Base-by-base conservation (phyloP, 92 coral and sea anemone species). In the Zoanthus solanderi region DNA sequence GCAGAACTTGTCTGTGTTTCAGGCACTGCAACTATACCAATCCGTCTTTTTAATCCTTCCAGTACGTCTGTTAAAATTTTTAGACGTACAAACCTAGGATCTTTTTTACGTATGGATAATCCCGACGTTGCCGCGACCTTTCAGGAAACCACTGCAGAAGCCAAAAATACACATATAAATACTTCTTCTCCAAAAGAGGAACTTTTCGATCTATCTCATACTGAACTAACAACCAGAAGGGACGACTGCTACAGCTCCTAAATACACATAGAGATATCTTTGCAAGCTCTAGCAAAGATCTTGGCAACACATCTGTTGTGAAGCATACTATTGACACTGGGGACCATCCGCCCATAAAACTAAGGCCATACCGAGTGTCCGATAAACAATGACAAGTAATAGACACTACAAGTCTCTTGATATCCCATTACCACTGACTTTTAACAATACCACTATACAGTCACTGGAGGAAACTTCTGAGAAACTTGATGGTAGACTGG, bases 291-390 rank as follows among this genome's bases (percentile, higher is more conserved):
- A 54, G 69, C 76, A 12, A 66, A 9, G 93, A 90, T 46, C 72
- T 86, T 71, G 90, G 93, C 6, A 79, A 69, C 14, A 90, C 88
- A 4, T 88, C 83, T 10, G 14, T 72, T 2, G 88, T 91, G 14
- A 72, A 76, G 61, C 93, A 91, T 75, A 69, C 72, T 5, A 87
- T 91, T 1, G 86, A 73, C 48, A 88, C 92, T 16, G 92, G 86
- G 34, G 93, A 79, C 32, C 71, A 75, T 30, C 88, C 84, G 1
- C 88, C 93, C 29, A 85, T 91, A 44, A 29, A 78, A 34, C 86
- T 67, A 47, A 71, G 90, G 37, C 93, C 93, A 4, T 90, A 87
- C 63, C 67, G 94, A 8, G 90, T 89, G 28, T 71, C 91, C 29
- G 83, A 79, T 10, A 10, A 50, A 17, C 91, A 91, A 78, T 72